These are phyloP conservation scores for Thalassophryne amazonica DNA, from an alignment of 2,797 vertebrate genomes.

Conservation along the genomic window DNA sequence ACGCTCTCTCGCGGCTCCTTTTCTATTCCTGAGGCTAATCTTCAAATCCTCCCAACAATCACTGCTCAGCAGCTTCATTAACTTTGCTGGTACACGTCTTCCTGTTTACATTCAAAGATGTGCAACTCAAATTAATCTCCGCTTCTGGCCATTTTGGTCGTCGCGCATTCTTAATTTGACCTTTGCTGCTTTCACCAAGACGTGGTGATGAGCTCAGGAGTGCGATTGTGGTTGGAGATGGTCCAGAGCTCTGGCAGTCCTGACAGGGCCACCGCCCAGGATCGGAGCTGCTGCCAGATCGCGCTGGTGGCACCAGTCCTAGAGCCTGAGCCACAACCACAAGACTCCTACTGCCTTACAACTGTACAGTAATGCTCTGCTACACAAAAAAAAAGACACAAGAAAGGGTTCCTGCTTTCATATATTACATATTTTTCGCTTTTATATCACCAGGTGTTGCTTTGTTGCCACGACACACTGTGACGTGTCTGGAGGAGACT, in stretches of 20 bases:
- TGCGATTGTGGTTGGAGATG: conserved; percentile 11
- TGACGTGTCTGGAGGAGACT: too few species aligned
- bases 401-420: too few species aligned
- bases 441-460: too few species aligned
- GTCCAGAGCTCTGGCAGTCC: conserved; percentile 31
- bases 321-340: conserved; percentile 33
- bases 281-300: conserved; percentile 33
- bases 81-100: conserved; percentile 1
- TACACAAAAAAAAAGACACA: neutral
- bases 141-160: neutral
- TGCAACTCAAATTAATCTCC: neutral
- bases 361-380: conserved; percentile 19
- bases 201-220: conserved; percentile 15
- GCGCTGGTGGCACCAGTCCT: conserved; percentile 25
- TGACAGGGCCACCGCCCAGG: conserved; percentile 34
- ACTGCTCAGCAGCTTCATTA: conserved; percentile 12
- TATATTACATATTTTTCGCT: too few species aligned
- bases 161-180: neutral
- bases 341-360: conserved; percentile 28
- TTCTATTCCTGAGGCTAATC: conserved; percentile 22
- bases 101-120: conserved; percentile 3
- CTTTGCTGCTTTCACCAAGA: neutral
- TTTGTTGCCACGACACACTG: too few species aligned
- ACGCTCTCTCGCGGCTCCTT: conserved; percentile 32
- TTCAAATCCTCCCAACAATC: conserved; percentile 26